Conservation (phyloP, 2,113 vertebrate genomes). For the Scalopus aquaticus region DNA sequence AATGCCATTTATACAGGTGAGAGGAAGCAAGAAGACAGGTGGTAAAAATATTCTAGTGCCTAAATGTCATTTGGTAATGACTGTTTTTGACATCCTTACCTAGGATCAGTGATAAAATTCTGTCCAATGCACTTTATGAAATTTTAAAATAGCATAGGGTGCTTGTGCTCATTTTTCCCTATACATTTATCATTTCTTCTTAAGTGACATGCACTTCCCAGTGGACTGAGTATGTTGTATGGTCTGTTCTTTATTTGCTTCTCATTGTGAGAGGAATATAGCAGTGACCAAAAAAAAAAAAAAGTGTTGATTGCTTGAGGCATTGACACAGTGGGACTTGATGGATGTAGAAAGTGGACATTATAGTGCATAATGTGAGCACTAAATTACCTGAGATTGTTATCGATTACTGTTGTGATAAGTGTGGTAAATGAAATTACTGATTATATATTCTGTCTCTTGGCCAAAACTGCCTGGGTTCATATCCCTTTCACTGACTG, state of each 20-base stretch:
- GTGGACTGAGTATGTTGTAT: not conserved
- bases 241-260: not conserved
- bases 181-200: not conserved
- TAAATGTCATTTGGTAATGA: slow-evolving; percentile 65
- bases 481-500: not conserved
- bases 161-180: not conserved
- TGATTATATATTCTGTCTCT: not conserved
- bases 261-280: not conserved
- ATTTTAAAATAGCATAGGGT: not conserved
- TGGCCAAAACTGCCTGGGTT: not conserved
- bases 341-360: not conserved
- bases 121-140: not conserved
- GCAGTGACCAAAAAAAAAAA: not conserved
- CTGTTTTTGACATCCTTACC: slow-evolving; percentile 37
- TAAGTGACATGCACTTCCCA: not conserved
- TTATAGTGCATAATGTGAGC: not conserved
- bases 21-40: slow-evolving; percentile 61
- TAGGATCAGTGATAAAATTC: slow-evolving; percentile 40
- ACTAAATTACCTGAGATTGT: not conserved
- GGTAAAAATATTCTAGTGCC: slow-evolving; percentile 53
- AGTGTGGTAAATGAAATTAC: not conserved
- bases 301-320: not conserved
- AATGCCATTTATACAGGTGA: slow-evolving; percentile 69
- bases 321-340: not conserved
- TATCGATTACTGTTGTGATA: not conserved